Evolutionary conservation across 2,797 vertebrate genomes (phyloP).

Genomic region (Enteromius anoplus): DNA sequence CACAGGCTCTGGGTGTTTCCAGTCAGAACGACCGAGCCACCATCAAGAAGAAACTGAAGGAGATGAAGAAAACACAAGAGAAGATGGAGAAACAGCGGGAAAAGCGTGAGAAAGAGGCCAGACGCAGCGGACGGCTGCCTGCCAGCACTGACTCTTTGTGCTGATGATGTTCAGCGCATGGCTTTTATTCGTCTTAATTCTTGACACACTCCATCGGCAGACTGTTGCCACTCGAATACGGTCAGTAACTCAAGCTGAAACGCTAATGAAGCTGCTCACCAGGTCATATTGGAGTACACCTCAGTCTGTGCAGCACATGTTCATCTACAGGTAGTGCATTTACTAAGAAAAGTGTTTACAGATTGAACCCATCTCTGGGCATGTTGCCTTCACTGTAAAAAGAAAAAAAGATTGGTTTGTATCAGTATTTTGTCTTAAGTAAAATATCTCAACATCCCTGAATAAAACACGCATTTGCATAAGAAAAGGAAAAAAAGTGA

Average conservation of each 20-base stretch:
- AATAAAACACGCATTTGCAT: not conserved
- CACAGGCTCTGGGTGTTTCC: conserved; percentile 83
- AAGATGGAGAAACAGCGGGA: conserved; percentile 90
- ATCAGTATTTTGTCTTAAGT: not conserved
- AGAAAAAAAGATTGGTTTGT: not conserved
- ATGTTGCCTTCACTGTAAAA: conserved; percentile 15
- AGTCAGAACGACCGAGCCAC: conserved; percentile 87
- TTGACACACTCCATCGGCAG: conserved; percentile 7
- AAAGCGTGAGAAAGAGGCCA: conserved; percentile 84
- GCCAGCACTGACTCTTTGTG: conserved; percentile 82
- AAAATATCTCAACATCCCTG: not conserved
- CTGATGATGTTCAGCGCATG: conserved; percentile 67
- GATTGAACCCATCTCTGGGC: not conserved
- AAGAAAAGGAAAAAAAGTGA: not conserved
- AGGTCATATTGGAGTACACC: not conserved
- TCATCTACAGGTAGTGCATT: not conserved
- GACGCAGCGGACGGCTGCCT: conserved; percentile 80
- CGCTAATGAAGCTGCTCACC: conserved; percentile 8
- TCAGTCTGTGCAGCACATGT: not conserved
- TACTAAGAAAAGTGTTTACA: not conserved
- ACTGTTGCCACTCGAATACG: not conserved
- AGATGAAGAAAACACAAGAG: conserved; percentile 89
- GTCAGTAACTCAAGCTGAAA: conserved; percentile 23
- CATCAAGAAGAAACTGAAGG: conserved; percentile 93
- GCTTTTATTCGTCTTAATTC: conserved; percentile 61